phyloP scores from a whole-genome alignment of 1,140 invertebrate genomes.

The Cepaea nemoralis region DNA sequence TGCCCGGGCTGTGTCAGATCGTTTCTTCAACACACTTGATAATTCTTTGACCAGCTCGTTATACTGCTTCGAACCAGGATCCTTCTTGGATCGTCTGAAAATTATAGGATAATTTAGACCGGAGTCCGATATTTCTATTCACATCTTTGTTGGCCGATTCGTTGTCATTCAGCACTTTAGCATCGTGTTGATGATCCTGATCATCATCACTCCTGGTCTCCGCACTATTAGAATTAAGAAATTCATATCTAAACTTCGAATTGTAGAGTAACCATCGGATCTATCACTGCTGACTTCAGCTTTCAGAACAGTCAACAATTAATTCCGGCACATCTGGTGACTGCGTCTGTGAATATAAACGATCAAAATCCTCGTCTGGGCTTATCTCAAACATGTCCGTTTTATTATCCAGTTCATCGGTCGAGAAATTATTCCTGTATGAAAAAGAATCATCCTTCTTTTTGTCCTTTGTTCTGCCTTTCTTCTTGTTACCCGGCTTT shows the following conservation, averaged over 20 bases:
- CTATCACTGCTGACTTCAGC: constrained; percentile 11
- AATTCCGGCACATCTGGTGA: constrained; percentile 16
- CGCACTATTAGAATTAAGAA: background rate
- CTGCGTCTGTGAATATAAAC: background rate
- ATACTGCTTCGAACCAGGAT: constrained; percentile 63
- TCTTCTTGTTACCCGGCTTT: background rate
- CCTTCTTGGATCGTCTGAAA: constrained; percentile 61
- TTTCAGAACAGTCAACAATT: constrained; percentile 26
- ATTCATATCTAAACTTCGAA: background rate
- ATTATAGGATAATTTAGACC: constrained; percentile 51
- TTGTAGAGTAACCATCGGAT: background rate
- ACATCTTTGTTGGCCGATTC: background rate
- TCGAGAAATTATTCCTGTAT: background rate
- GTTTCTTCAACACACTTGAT: constrained; percentile 51
- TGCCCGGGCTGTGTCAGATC: constrained; percentile 32
- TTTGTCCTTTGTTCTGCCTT: background rate
- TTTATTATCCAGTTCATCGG: background rate
- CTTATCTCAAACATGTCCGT: background rate
- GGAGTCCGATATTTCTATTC: background rate
- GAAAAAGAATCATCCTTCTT: background rate
- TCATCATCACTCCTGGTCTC: background rate
- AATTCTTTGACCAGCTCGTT: constrained; percentile 60
- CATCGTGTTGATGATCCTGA: background rate
- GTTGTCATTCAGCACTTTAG: background rate
- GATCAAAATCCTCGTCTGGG: background rate